Conservation (phyloP, 2,113 vertebrate species). For the Gasterosteus nipponicus region DNA sequence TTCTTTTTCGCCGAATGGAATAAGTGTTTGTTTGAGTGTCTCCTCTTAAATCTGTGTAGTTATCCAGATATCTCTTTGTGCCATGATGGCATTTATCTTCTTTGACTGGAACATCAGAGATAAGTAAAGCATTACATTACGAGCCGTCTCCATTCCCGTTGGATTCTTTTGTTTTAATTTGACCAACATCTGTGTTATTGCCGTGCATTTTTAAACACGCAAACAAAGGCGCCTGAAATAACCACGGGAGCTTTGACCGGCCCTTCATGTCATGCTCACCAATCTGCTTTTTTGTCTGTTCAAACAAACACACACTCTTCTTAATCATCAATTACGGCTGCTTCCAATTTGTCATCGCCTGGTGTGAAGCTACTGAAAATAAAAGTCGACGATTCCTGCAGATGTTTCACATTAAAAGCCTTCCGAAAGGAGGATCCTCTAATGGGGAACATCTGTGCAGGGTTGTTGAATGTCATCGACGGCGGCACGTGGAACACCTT, state of each 20-base stretch:
- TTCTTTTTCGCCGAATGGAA: neutral
- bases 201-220: no score
- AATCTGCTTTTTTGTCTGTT: neutral
- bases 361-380: neutral
- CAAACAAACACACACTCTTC: neutral
- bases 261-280: neutral
- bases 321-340: neutral
- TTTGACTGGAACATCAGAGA: neutral
- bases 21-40: neutral
- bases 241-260: neutral
- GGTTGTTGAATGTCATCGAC: neutral
- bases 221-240: no score
- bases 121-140: no score
- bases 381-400: neutral
- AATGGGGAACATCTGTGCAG: neutral
- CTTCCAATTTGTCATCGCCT: neutral
- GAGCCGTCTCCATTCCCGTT: no score
- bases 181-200: no score
- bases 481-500: neutral
- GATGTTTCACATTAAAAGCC: constrained; percentile 13
- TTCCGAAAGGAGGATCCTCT: neutral
- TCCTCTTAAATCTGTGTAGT: neutral
- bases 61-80: neutral
- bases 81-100: neutral
- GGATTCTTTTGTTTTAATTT: neutral